Evolutionary conservation across 2,888 invertebrate genomes (phyloP).

Genomic region (Tribolium freemani): DNA sequence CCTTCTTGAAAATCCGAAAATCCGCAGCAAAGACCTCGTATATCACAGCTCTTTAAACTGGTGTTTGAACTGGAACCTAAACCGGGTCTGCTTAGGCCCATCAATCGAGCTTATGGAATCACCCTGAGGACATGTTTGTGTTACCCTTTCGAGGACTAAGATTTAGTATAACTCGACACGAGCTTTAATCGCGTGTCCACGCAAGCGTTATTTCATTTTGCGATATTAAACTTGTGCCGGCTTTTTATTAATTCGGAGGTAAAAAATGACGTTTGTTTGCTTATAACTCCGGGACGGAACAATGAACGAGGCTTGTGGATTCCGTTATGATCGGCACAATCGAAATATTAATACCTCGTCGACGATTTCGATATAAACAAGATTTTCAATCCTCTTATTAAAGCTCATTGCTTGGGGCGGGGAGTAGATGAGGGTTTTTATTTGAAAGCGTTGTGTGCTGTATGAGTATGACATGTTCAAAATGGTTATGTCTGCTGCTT

Average conservation of each 20-base stretch:
- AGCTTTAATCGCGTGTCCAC: conserved; percentile 55
- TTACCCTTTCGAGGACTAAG: neutral
- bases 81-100: neutral
- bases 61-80: conserved; percentile 11
- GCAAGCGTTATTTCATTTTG: conserved; percentile 61
- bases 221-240: conserved; percentile 60
- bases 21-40: conserved; percentile 2
- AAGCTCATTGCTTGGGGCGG: conserved; percentile 9
- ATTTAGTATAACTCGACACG: neutral
- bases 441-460: conserved; percentile 10
- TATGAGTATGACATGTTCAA: conserved; percentile 11
- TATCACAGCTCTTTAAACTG: conserved; percentile 10
- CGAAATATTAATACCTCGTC: conserved; percentile 28
- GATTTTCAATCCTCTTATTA: neutral
- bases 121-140: neutral
- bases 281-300: conserved; percentile 34
- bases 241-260: conserved; percentile 55
- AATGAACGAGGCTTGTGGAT: conserved; percentile 31
- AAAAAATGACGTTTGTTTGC: conserved; percentile 47
- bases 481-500: conserved; percentile 8
- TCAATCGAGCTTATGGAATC: conserved; percentile 17
- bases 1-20: neutral
- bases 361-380: conserved; percentile 4
- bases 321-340: conserved; percentile 26
- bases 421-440: too few species aligned